Percentiles rank a stretch among this genome's conserved stretches.
Evolutionary conservation across 2,888 invertebrate genomes (phyloP).

Genomic region (Antheraea yamamai): DNA sequence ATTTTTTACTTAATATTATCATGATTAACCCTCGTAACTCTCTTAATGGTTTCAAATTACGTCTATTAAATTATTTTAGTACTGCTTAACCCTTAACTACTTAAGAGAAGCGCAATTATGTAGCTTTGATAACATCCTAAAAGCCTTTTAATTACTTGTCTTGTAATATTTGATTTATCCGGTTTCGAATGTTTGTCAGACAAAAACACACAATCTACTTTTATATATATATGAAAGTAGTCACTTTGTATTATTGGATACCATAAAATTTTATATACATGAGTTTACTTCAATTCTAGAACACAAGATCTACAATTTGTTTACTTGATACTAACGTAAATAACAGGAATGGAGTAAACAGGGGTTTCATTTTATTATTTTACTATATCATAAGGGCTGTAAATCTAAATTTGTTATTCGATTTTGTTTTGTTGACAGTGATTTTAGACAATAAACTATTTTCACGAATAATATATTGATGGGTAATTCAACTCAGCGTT

Average conservation of each 20-base stretch:
- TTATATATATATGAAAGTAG: background rate
- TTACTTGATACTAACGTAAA: background rate
- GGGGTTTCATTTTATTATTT: background rate
- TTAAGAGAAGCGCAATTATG: too few relatives aligned
- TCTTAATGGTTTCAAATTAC: too few relatives aligned
- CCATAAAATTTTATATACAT: background rate
- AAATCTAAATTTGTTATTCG: slow-evolving; percentile 4
- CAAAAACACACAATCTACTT: too few relatives aligned
- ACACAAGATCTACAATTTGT: background rate
- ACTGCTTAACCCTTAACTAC: too few relatives aligned
- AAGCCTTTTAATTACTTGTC: too few relatives aligned
- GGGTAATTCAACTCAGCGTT: background rate
- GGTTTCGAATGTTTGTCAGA: background rate
- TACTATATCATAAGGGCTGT: slow-evolving; percentile 2
- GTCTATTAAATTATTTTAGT: too few relatives aligned
- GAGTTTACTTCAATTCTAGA: background rate
- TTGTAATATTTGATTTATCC: too few relatives aligned
- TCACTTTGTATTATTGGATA: background rate
- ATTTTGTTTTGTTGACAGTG: background rate
- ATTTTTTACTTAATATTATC: too few relatives aligned
- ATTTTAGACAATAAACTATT: background rate
- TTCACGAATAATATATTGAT: background rate
- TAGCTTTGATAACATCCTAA: too few relatives aligned
- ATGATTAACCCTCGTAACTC: too few relatives aligned
- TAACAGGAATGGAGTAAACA: slow-evolving; percentile 2